phyloP scores from a whole-genome alignment of 1,140 invertebrate species.

The Acromyrmex echinatior region DNA sequence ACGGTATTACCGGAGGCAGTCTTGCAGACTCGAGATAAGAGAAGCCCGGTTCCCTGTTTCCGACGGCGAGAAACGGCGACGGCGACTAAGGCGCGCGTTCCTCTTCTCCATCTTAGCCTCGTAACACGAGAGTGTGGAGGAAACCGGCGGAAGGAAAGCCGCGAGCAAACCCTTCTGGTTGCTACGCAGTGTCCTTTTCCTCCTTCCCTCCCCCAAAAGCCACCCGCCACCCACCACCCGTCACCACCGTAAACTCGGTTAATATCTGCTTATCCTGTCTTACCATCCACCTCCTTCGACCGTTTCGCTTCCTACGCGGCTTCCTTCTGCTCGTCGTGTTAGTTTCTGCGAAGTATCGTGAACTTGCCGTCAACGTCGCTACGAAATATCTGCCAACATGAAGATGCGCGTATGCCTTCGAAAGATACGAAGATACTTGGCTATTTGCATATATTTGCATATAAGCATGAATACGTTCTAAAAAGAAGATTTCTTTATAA shows the following conservation, averaged over 20 bases:
- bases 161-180: conserved; percentile 77
- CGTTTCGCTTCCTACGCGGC: conserved; percentile 44
- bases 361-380: neutral
- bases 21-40: conserved; percentile 86
- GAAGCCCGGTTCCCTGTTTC: conserved; percentile 76
- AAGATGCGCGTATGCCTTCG: too few species aligned
- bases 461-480: neutral
- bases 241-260: conserved; percentile 70
- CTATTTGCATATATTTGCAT: neutral
- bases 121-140: conserved; percentile 52
- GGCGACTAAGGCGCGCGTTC: conserved; percentile 73
- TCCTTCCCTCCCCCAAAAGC: conserved; percentile 38
- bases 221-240: conserved; percentile 53
- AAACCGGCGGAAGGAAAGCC: conserved; percentile 76
- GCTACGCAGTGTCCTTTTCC: conserved; percentile 73
- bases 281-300: conserved; percentile 67
- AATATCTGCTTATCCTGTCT: conserved; percentile 83
- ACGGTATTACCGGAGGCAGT: conserved; percentile 85
- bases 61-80: conserved; percentile 75
- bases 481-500: neutral
- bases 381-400: neutral
- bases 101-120: conserved; percentile 59
- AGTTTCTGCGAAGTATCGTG: conserved; percentile 12
- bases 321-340: conserved; percentile 31
- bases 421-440: neutral